Conservation (phyloP, 1,140 invertebrate species). For the Pogonomyrmex barbatus region DNA sequence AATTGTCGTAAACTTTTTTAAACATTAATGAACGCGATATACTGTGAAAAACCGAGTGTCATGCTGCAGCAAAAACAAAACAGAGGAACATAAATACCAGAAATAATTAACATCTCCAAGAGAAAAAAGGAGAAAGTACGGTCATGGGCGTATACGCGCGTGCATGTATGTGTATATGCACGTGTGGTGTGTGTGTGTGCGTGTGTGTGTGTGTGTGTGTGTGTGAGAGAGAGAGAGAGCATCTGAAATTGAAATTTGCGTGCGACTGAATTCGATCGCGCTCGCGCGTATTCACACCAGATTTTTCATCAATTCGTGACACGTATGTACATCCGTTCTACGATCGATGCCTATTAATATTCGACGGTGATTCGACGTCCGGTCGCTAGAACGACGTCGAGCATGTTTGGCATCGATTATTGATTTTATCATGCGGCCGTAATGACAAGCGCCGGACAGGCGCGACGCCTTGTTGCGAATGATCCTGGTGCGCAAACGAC, state of each 20-base stretch:
- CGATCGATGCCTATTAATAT: slow-evolving; percentile 73
- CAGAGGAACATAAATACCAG: slow-evolving; percentile 44
- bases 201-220: too few relatives aligned
- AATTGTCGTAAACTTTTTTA: slow-evolving; percentile 57
- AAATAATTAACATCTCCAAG: slow-evolving; percentile 51
- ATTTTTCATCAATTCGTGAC: slow-evolving; percentile 72
- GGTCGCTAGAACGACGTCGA: slow-evolving; percentile 61
- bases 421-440: slow-evolving; percentile 73
- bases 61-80: slow-evolving; percentile 26
- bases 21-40: slow-evolving; percentile 56
- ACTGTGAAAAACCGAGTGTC: slow-evolving; percentile 27
- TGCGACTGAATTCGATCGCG: slow-evolving; percentile 48
- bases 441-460: slow-evolving; percentile 72
- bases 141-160: too few relatives aligned
- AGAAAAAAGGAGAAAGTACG: too few relatives aligned
- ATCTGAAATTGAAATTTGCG: slow-evolving; percentile 62
- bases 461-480: slow-evolving; percentile 70
- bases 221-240: background rate
- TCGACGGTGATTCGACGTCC: slow-evolving; percentile 67
- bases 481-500: slow-evolving; percentile 59
- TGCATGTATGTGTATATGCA: too few relatives aligned
- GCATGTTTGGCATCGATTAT: slow-evolving; percentile 72
- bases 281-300: slow-evolving; percentile 39
- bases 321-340: slow-evolving; percentile 25
- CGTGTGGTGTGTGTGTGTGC: too few relatives aligned